Evolutionary conservation across 2,113 vertebrate genomes (phyloP).

Genomic region (Sceloporus undulatus): DNA sequence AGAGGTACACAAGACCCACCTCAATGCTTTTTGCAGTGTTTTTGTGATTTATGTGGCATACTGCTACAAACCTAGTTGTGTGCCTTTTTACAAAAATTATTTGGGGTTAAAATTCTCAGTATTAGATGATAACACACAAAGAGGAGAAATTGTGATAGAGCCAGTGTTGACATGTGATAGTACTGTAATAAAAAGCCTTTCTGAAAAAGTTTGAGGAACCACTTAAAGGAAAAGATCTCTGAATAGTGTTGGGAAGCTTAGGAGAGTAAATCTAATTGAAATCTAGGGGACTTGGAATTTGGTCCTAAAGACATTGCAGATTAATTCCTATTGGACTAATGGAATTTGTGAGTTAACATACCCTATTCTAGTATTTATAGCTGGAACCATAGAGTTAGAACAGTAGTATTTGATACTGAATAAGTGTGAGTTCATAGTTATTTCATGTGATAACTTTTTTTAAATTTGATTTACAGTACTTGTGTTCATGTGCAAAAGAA

Average conservation of each 20-base stretch:
- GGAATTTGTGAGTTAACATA: background rate
- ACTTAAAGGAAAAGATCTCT: background rate
- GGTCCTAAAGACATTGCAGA: background rate
- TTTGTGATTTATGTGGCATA: background rate
- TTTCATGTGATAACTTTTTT: no score
- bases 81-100: background rate
- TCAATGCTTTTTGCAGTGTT: no score
- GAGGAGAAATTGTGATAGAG: no score
- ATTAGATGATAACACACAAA: no score
- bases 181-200: background rate
- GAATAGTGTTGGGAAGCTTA: background rate
- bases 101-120: no score
- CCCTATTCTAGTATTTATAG: background rate
- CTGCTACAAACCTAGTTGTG: background rate
- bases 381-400: no score
- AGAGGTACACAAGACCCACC: background rate
- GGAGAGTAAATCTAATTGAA: background rate
- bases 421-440: no score
- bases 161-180: background rate
- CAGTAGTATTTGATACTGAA: no score
- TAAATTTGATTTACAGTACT: no score
- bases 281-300: background rate
- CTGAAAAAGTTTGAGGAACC: background rate
- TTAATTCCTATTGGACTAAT: background rate
- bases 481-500: background rate